Percentiles rank a stretch among this genome's conserved stretches.
phyloP scores from a whole-genome alignment of 2,888 invertebrate species.

The Cephalotes varians region DNA sequence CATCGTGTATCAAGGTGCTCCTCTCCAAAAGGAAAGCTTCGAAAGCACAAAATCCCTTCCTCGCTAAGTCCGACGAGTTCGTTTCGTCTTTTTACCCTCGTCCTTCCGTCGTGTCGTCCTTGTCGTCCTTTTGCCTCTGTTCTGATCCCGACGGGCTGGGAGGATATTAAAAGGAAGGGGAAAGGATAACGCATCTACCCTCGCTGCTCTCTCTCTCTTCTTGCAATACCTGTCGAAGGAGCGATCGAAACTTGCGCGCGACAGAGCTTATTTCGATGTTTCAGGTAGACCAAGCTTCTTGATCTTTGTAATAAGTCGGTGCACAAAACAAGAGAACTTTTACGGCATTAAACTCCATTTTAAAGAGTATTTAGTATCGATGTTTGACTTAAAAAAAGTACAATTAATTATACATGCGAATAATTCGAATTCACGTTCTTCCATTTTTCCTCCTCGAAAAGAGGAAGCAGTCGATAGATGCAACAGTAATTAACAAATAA shows the following conservation, averaged over 20 bases:
- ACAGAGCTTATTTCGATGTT: slow-evolving; percentile 28
- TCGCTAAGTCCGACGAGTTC: slow-evolving; percentile 40
- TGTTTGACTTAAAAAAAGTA: neutral
- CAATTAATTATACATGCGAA: neutral
- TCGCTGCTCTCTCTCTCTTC: neutral
- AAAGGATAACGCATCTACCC: slow-evolving; percentile 16
- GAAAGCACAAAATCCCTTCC: slow-evolving; percentile 43
- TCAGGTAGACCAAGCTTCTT: slow-evolving; percentile 26
- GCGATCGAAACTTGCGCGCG: slow-evolving; percentile 5
- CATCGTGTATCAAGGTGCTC: slow-evolving; percentile 38
- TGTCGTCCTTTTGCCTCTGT: slow-evolving; percentile 32
- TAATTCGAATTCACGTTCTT: neutral
- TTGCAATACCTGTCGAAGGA: neutral
- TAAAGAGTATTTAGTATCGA: neutral
- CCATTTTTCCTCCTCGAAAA: neutral
- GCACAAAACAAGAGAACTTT: slow-evolving; percentile 6
- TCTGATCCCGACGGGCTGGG: slow-evolving; percentile 31
- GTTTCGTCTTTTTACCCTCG: neutral
- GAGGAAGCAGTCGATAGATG: neutral
- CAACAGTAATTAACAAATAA: neutral
- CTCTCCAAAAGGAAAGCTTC: slow-evolving; percentile 23
- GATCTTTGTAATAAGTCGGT: slow-evolving; percentile 11
- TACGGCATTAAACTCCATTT: neutral
- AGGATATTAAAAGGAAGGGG: slow-evolving; percentile 36
- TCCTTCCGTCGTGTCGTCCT: neutral